Conservation (phyloP, 1,140 invertebrate genomes). For the Neocloeon triangulifer region DNA sequence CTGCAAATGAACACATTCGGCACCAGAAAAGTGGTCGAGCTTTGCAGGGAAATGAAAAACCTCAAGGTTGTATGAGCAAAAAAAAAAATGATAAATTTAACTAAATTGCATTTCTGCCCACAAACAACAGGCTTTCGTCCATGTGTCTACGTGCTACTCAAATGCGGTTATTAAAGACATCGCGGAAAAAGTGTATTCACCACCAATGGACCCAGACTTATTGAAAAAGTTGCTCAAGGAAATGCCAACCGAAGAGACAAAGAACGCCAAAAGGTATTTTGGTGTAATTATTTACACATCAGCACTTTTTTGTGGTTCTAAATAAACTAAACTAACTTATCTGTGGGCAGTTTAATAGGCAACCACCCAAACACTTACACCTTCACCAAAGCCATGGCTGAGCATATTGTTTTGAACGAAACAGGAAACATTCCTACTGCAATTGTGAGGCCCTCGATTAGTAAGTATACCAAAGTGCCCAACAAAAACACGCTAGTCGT, state of each 20-base stretch:
- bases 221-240: too few species aligned
- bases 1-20: conserved; percentile 16
- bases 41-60: conserved; percentile 19
- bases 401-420: conserved; percentile 42
- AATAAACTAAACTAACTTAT: conserved; percentile 5
- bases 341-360: conserved; percentile 23
- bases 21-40: conserved; percentile 13
- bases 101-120: background rate
- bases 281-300: too few species aligned
- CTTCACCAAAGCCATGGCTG: conserved; percentile 64
- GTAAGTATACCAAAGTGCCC: conserved; percentile 28
- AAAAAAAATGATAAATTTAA: background rate
- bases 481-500: too few species aligned
- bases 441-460: conserved; percentile 82
- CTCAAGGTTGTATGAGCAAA: conserved; percentile 17
- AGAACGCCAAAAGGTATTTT: too few species aligned
- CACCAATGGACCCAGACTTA: conserved; percentile 35
- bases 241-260: too few species aligned
- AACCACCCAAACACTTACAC: conserved; percentile 77
- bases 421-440: conserved; percentile 46
- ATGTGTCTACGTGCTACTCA: conserved; percentile 75
- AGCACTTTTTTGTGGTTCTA: too few species aligned
- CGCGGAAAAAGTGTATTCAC: conserved; percentile 47
- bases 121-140: conserved; percentile 39
- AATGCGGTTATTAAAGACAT: conserved; percentile 48